A percentile compares a stretch with the other conserved stretches of the same genome.
Evolutionary conservation across 2,888 invertebrate genomes (phyloP).

Genomic region (Andrena trimmerana): DNA sequence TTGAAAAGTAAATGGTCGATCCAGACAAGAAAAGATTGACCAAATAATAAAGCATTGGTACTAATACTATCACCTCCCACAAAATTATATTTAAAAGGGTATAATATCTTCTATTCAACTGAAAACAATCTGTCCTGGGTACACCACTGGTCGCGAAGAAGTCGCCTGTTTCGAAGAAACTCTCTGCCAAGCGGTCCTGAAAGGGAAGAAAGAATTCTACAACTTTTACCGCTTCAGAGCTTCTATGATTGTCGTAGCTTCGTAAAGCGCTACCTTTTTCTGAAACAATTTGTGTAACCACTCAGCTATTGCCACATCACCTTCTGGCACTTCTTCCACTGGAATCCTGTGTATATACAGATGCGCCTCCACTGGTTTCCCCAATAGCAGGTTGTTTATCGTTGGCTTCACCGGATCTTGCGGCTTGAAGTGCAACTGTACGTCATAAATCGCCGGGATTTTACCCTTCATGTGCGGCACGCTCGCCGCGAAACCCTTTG

Average conservation of each 20-base stretch:
- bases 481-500: constrained; percentile 97
- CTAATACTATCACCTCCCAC: constrained; percentile 90
- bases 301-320: constrained; percentile 90
- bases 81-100: constrained; percentile 90
- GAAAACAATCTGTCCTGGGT: constrained; percentile 87
- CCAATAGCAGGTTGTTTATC: constrained; percentile 91
- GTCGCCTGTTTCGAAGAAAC: constrained; percentile 91
- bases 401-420: constrained; percentile 91
- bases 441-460: constrained; percentile 94
- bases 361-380: constrained; percentile 90
- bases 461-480: constrained; percentile 92
- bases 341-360: constrained; percentile 93
- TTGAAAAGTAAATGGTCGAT: constrained; percentile 89
- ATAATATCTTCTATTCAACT: constrained; percentile 87
- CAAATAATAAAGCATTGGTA: constrained; percentile 91
- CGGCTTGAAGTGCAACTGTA: constrained; percentile 90
- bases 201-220: not conserved
- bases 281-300: constrained; percentile 94
- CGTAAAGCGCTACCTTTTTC: constrained; percentile 88
- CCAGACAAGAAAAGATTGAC: constrained; percentile 90
- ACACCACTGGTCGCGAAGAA: constrained; percentile 92
- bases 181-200: constrained; percentile 91
- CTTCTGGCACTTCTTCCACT: constrained; percentile 91
- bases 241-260: not conserved
- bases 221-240: not conserved